These are phyloP conservation scores for Pseudois nayaur DNA, from an alignment of 2,113 vertebrate species.

Conservation along the genomic window DNA sequence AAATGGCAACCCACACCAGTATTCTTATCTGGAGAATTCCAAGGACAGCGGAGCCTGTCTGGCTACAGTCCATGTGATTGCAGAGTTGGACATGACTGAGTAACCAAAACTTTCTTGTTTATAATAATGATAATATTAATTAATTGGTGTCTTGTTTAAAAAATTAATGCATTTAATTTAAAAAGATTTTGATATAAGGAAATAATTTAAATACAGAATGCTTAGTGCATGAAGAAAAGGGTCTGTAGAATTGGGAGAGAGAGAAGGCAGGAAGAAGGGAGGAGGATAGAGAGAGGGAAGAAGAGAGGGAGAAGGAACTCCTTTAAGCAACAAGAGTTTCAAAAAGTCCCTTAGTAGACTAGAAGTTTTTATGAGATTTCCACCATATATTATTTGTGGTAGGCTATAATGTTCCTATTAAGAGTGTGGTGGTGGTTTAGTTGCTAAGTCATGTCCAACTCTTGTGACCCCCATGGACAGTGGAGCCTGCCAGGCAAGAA, in stretches of 20 bases:
- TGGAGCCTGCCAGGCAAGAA: neutral
- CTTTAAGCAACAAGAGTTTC: neutral
- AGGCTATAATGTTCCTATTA: neutral
- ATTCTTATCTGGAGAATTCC: neutral
- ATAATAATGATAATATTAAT: neutral
- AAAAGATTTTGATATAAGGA: neutral
- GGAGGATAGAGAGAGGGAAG: too few species aligned
- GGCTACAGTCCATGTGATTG: neutral
- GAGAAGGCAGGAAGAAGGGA: neutral
- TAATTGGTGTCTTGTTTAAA: neutral
- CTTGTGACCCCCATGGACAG: neutral
- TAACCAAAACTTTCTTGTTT: neutral
- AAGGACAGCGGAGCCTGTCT: too few species aligned
- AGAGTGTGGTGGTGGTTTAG: neutral
- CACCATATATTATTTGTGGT: neutral
- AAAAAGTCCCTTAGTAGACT: neutral
- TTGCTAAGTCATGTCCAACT: rapidly evolving
- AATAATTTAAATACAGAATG: neutral
- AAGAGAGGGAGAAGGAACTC: neutral
- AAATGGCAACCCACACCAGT: neutral
- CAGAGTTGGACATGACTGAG: neutral
- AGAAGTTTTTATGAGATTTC: neutral
- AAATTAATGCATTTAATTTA: neutral
- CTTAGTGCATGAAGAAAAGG: neutral
- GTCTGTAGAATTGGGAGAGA: neutral